These are phyloP conservation scores for Tinea pellionella DNA, from an alignment of 2,888 invertebrate genomes.

Conservation along the genomic window DNA sequence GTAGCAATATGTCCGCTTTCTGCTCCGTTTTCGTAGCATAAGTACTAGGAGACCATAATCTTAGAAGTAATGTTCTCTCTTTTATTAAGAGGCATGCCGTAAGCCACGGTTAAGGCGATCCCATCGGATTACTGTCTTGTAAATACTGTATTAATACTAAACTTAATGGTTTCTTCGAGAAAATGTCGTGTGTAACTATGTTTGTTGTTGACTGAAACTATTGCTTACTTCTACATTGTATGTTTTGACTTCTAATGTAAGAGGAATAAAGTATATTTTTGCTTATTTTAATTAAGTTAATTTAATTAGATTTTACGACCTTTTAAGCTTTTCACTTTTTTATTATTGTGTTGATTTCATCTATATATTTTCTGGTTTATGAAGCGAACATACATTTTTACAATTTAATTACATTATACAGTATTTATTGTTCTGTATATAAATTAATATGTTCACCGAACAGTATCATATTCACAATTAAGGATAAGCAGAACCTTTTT, in stretches of 20 bases:
- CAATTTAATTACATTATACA: too few species aligned
- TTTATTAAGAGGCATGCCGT: neutral
- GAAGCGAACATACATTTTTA: too few species aligned
- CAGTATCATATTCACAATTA: too few species aligned
- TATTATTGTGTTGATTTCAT: neutral
- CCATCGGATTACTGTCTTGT: conserved; percentile 12
- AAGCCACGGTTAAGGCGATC: conserved; percentile 6
- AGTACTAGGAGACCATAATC: conserved; percentile 27
- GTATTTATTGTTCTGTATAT: too few species aligned
- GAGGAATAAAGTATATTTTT: neutral
- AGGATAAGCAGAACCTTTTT: too few species aligned
- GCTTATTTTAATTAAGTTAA: neutral
- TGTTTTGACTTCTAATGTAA: neutral
- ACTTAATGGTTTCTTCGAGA: conserved; percentile 6
- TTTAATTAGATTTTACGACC: neutral
- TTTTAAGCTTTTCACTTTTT: neutral
- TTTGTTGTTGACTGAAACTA: neutral
- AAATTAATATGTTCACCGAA: too few species aligned
- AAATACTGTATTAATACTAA: conserved; percentile 11
- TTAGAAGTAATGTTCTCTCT: conserved; percentile 28
- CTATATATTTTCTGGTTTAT: neutral
- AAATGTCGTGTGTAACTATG: neutral
- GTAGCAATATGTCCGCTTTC: neutral
- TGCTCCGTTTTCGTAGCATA: neutral
- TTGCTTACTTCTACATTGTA: neutral